phyloP scores from a whole-genome alignment of 2,888 invertebrate genomes.

The Caenorhabditis plicata region DNA sequence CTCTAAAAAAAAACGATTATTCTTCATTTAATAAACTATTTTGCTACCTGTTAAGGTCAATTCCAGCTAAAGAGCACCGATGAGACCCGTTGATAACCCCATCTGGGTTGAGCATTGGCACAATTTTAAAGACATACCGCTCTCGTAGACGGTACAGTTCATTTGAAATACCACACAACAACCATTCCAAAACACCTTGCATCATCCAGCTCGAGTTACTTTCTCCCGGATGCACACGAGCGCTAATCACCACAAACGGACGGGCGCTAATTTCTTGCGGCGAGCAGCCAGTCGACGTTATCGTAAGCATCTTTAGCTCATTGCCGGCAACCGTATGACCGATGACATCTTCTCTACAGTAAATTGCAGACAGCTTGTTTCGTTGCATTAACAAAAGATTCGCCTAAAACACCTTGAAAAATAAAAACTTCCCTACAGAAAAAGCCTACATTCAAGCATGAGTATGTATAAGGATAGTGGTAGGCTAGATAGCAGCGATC shows the following conservation, averaged over 20 bases:
- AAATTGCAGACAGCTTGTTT: constrained; percentile 20
- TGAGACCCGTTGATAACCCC: constrained; percentile 75
- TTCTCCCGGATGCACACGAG: constrained; percentile 84
- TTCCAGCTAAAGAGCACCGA: constrained; percentile 74
- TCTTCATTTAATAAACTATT: too few species aligned
- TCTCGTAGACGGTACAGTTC: constrained; percentile 71
- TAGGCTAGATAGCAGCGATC: constrained; percentile 85
- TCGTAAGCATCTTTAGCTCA: constrained; percentile 72
- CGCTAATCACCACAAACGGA: constrained; percentile 74
- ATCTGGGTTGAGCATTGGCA: constrained; percentile 86
- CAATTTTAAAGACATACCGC: constrained; percentile 80
- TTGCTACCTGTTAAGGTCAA: constrained; percentile 91
- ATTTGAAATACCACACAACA: constrained; percentile 18
- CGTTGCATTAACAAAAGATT: constrained; percentile 14
- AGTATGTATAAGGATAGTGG: constrained; percentile 84
- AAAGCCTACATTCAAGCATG: constrained; percentile 74
- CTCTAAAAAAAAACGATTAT: too few species aligned
- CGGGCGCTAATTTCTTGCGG: constrained; percentile 60
- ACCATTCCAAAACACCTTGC: constrained; percentile 71
- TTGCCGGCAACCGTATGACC: constrained; percentile 43
- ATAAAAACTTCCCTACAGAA: too few species aligned
- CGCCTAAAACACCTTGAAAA: constrained; percentile 19
- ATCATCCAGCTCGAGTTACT: constrained; percentile 86
- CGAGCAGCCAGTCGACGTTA: constrained; percentile 71
- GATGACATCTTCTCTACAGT: constrained; percentile 39